Evolutionary conservation across 2,113 vertebrate genomes (phyloP).

Genomic region (Poeciliopsis occidentalis): DNA sequence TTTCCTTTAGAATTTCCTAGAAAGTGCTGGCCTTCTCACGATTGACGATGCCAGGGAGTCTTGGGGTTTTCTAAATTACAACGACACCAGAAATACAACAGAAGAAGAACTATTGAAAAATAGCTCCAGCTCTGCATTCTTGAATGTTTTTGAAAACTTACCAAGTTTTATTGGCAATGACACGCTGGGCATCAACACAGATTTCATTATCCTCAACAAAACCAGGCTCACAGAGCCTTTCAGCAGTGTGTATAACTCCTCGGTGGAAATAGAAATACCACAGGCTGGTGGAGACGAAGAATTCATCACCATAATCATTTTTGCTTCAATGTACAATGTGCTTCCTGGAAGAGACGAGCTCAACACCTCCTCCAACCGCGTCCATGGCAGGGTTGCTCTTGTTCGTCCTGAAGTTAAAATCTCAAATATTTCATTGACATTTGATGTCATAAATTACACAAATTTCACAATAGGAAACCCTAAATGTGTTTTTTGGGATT

Average conservation of each 20-base stretch:
- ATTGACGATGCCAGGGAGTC: not conserved
- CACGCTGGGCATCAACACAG: slow-evolving; percentile 26
- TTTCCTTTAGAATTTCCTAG: slow-evolving; percentile 42
- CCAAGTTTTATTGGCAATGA: not conserved
- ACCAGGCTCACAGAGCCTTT: slow-evolving; percentile 40
- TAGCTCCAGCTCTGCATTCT: slow-evolving; percentile 39
- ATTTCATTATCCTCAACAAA: slow-evolving; percentile 44
- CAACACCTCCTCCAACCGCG: slow-evolving; percentile 1
- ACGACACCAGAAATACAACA: not conserved
- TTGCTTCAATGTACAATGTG: slow-evolving; percentile 66
- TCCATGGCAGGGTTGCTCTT: slow-evolving; percentile 81
- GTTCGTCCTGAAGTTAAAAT: slow-evolving; percentile 66
- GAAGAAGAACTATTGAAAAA: fast-evolving
- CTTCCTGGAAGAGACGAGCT: slow-evolving; percentile 50
- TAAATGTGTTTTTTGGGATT: slow-evolving; percentile 85
- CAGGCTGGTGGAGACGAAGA: not conserved
- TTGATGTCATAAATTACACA: slow-evolving; percentile 63
- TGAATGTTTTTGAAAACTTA: slow-evolving; percentile 31
- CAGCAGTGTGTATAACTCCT: slow-evolving; percentile 26
- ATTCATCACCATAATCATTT: slow-evolving; percentile 51
- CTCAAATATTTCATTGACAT: slow-evolving; percentile 71
- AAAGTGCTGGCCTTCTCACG: slow-evolving; percentile 42
- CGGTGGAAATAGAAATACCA: slow-evolving; percentile 54
- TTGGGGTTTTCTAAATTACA: not conserved
- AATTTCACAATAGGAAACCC: slow-evolving; percentile 53